Conservation (phyloP, 2,113 vertebrate species). For the Eptatretus burgeri region DNA sequence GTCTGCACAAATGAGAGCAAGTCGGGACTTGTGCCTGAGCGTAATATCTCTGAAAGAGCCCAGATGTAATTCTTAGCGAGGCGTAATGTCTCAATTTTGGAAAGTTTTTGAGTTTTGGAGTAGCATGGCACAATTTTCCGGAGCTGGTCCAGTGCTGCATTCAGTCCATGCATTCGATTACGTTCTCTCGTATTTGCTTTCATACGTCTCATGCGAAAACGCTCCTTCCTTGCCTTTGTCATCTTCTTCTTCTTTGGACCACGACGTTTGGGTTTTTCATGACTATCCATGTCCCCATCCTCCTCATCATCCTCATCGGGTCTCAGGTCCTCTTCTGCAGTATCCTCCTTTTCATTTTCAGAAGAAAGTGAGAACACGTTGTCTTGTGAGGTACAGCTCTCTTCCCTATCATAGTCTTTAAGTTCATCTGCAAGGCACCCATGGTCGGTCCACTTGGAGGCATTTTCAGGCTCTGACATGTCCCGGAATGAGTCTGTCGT, state of each 20-base stretch:
- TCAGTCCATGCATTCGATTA: constrained; percentile 91
- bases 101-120: constrained; percentile 92
- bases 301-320: constrained; percentile 43
- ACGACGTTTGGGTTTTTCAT: constrained; percentile 64
- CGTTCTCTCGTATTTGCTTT: constrained; percentile 85
- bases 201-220: constrained; percentile 74
- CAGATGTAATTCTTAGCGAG: constrained; percentile 97
- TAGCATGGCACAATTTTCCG: constrained; percentile 95
- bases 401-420: constrained; percentile 5
- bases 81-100: constrained; percentile 85
- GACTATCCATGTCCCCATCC: constrained; percentile 52
- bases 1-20: constrained; percentile 82
- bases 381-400: constrained; percentile 20
- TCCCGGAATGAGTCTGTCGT: constrained; percentile 82
- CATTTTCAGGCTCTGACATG: constrained; percentile 28
- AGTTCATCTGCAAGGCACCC: constrained; percentile 28
- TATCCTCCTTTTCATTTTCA: constrained; percentile 18
- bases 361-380: constrained; percentile 13
- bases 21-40: constrained; percentile 74
- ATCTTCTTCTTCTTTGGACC: constrained; percentile 98
- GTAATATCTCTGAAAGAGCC: constrained; percentile 71
- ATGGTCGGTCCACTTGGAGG: constrained; percentile 29
- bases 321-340: constrained; percentile 17
- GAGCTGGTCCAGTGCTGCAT: constrained; percentile 79
- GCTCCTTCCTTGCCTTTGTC: constrained; percentile 78